These are phyloP conservation scores for Caracal caracal DNA, from an alignment of 2,113 vertebrate species.

Conservation along the genomic window DNA sequence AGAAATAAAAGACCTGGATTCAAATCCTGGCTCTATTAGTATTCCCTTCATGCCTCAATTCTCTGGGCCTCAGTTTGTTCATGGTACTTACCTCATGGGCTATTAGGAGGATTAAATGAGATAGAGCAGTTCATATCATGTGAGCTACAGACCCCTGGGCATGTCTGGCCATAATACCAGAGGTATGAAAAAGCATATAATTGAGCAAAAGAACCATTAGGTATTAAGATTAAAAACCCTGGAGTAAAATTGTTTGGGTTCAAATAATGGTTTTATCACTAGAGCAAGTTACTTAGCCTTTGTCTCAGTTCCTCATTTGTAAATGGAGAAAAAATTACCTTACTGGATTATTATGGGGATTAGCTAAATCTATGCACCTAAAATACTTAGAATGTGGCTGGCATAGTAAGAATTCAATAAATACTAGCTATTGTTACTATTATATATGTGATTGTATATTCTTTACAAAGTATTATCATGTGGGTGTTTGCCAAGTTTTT, in stretches of 20 bases:
- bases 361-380: not conserved
- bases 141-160: not conserved
- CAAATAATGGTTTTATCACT: slow-evolving; percentile 35
- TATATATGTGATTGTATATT: not conserved
- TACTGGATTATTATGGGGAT: not conserved
- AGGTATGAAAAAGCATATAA: slow-evolving; percentile 7
- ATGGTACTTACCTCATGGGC: not conserved
- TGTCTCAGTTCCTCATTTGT: slow-evolving; percentile 27
- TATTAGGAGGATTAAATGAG: not conserved
- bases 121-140: not conserved
- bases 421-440: not conserved
- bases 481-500: not conserved
- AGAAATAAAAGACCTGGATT: not conserved
- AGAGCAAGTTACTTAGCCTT: not conserved
- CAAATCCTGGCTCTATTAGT: not conserved
- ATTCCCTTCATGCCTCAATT: not conserved
- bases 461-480: not conserved
- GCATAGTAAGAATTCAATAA: slow-evolving; percentile 23
- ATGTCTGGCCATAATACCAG: not conserved
- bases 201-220: slow-evolving; percentile 5
- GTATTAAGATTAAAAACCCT: slow-evolving; percentile 1
- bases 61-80: not conserved
- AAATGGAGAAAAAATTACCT: not conserved
- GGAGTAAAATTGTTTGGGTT: slow-evolving; percentile 38
- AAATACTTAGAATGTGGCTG: not conserved